Conservation (phyloP, 2,797 vertebrate species). For the Falco concolor region DNA sequence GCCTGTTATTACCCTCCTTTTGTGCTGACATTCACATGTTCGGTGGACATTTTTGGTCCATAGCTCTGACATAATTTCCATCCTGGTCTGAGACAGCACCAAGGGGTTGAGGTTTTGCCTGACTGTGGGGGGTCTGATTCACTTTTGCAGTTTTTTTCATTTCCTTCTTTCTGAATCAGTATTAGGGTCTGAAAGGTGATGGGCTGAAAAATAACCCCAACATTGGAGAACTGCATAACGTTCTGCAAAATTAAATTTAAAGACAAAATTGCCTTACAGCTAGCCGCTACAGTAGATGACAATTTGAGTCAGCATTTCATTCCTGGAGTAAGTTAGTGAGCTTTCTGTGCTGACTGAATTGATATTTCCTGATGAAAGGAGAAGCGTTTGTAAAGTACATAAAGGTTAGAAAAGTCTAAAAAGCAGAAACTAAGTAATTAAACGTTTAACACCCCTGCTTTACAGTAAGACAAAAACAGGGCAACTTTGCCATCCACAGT, state of each 20-base stretch:
- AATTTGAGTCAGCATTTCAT: background rate
- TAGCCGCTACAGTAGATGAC: background rate
- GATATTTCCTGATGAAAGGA: background rate
- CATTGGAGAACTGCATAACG: background rate
- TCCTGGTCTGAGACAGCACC: background rate
- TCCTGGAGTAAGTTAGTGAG: background rate
- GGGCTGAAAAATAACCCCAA: background rate
- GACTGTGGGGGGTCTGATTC: background rate
- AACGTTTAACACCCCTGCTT: background rate
- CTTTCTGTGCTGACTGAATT: background rate
- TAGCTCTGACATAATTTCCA: background rate
- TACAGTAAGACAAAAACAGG: background rate
- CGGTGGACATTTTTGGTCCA: background rate
- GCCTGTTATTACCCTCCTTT: background rate
- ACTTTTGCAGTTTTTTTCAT: background rate
- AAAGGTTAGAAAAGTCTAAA: background rate
- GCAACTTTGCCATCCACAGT: slow-evolving; percentile 4
- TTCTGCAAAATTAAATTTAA: background rate
- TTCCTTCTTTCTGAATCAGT: background rate
- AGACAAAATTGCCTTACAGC: background rate
- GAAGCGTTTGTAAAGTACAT: background rate
- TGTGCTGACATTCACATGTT: background rate
- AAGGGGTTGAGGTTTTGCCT: background rate
- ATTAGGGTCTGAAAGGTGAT: background rate
- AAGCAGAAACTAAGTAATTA: background rate